A percentile compares a stretch with the other conserved stretches of the same genome.
These are phyloP conservation scores for Papilio demoleus DNA, from an alignment of 2,888 invertebrate species.

Conservation along the genomic window DNA sequence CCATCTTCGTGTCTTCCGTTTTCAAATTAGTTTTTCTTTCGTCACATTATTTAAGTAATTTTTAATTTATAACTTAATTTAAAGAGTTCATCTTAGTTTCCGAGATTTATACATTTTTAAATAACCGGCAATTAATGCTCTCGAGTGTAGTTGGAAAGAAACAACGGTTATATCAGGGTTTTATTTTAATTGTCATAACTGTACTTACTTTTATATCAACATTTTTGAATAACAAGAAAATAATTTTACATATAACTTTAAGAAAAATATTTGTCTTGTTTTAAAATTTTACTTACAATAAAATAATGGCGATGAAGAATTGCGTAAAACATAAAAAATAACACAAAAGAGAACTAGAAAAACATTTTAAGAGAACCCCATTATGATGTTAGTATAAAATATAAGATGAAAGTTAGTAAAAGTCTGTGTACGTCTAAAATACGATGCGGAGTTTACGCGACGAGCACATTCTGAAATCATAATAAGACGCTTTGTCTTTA, in stretches of 20 bases:
- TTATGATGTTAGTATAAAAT: slow-evolving; percentile 23
- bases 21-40: too few relatives aligned
- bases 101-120: too few relatives aligned
- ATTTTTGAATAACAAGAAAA: neutral
- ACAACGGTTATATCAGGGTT: neutral
- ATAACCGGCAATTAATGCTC: too few relatives aligned
- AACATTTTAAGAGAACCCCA: slow-evolving; percentile 8
- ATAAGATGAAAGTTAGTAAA: slow-evolving; percentile 15
- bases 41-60: too few relatives aligned
- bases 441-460: slow-evolving; percentile 34
- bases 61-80: too few relatives aligned
- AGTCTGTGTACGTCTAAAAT: slow-evolving; percentile 29
- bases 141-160: too few relatives aligned
- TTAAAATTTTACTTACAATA: too few relatives aligned
- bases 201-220: neutral
- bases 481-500: slow-evolving; percentile 41
- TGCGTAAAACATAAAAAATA: neutral
- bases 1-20: too few relatives aligned
- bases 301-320: neutral
- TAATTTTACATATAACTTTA: neutral
- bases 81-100: too few relatives aligned
- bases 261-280: too few relatives aligned
- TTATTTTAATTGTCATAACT: neutral
- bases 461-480: slow-evolving; percentile 37
- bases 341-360: neutral